A percentile compares a stretch with the other conserved stretches of the same genome.
These are phyloP conservation scores for Dascyllus trimaculatus DNA, from an alignment of 2,113 vertebrate genomes.

Conservation along the genomic window DNA sequence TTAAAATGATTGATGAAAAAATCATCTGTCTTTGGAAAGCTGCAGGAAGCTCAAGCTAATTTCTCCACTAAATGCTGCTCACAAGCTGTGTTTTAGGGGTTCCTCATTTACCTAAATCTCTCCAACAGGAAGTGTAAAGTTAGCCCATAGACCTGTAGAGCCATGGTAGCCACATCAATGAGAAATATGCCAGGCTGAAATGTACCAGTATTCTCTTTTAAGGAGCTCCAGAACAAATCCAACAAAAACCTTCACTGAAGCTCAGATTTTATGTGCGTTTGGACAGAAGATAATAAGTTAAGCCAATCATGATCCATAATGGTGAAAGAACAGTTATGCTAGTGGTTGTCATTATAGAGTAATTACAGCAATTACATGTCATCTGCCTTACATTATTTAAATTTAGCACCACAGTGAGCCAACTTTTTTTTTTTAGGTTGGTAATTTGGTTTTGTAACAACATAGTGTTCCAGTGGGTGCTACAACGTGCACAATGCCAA, in stretches of 20 bases:
- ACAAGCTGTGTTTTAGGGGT: neutral
- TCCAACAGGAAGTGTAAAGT: neutral
- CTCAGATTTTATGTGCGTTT: constrained; percentile 11
- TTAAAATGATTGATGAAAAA: no score
- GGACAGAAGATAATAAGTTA: constrained; percentile 5
- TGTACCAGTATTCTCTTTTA: neutral
- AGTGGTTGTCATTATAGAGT: constrained; percentile 31
- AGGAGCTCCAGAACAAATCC: neutral
- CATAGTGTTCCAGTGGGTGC: neutral
- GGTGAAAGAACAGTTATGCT: constrained; percentile 6
- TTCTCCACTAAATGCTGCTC: no score
- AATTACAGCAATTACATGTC: constrained; percentile 62
- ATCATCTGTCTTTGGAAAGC: no score
- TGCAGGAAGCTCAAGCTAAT: no score
- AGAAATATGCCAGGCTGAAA: no score
- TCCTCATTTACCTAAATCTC: neutral
- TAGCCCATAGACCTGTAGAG: no score
- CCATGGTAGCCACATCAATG: no score
- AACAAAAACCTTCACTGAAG: neutral
- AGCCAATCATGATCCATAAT: constrained; percentile 34
- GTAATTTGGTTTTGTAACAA: constrained; percentile 52
- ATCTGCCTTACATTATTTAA: constrained; percentile 37
- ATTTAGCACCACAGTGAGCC: constrained; percentile 23
- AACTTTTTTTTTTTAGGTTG: constrained; percentile 29
- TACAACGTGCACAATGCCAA: neutral